Base-by-base conservation (phyloP, 1,140 invertebrate genomes). In the Pseudomyrmex dendroicus region DNA sequence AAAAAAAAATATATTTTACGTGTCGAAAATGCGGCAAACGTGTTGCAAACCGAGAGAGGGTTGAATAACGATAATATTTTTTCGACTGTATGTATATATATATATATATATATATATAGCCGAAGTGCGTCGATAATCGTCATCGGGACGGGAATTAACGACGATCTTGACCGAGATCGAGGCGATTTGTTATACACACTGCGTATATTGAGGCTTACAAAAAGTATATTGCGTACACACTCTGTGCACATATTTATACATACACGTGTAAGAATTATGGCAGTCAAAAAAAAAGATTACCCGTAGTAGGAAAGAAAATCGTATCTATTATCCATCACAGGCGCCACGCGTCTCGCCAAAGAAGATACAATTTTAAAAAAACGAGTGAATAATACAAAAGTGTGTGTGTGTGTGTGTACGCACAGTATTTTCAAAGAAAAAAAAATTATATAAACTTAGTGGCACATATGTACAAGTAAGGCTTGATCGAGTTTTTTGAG, bases 251-350 rank as follows among this genome's bases (percentile, higher is more conserved):
- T 84, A 61, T 78, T 70, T 70, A 82, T 84, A 68, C 57, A 63
- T 68, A 66, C 70, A 68, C 68, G 59, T 80, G 70, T 70, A 80
- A 78, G 76, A 59, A 80, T 80, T 80, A 50, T 50, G 44, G 56
- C 12, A 7, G 5, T 0, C 35, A 73, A 56, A 52, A 13, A 22
- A 12, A 44, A 52, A 46, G 20, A 90, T 56, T 90, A 86, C 86
- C 83, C 82, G 86, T 92, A 91, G 90, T 88, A 82, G 84, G 91
- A 91, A 90, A 90, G 90, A 90, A 90, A 91, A 86, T 89, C 85
- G 83, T 89, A 87, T 84, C 85, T 86, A 86, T 85, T 86, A 76
- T 52, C 46, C 52, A 76, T 46, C 35, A 35, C 68, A 15, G 62
- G 25, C 74, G 68, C 72, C 68, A 73, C 50, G 82, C 72, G 67